These are phyloP conservation scores for Agrochola circellaris DNA, from an alignment of 2,888 invertebrate genomes.

Conservation along the genomic window DNA sequence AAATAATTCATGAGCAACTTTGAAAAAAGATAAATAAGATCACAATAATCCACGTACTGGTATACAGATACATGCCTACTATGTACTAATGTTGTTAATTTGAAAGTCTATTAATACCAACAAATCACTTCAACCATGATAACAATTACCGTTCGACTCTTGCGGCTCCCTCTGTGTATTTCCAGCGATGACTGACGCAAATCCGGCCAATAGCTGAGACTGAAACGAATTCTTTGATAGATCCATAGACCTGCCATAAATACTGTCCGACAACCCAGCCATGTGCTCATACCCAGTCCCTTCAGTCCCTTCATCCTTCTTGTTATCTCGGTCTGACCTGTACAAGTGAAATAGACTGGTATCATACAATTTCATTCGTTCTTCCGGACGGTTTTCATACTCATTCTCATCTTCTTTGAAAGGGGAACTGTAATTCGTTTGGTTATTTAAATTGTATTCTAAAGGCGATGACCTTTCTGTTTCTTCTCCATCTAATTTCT, in stretches of 20 bases:
- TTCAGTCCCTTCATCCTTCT: slow-evolving; percentile 77
- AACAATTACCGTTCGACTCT: slow-evolving; percentile 79
- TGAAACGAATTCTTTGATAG: slow-evolving; percentile 85
- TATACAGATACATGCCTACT: not conserved
- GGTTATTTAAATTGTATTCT: slow-evolving; percentile 77
- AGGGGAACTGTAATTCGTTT: slow-evolving; percentile 81
- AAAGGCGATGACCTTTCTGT: slow-evolving; percentile 77
- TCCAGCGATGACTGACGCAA: slow-evolving; percentile 86
- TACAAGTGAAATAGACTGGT: slow-evolving; percentile 85
- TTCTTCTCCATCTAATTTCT: slow-evolving; percentile 74
- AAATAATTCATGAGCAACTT: too few relatives aligned
- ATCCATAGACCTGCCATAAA: slow-evolving; percentile 87
- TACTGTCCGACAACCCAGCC: slow-evolving; percentile 80
- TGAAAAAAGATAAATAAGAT: too few relatives aligned
- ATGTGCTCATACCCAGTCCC: slow-evolving; percentile 77
- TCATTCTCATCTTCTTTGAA: slow-evolving; percentile 86
- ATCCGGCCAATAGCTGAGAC: slow-evolving; percentile 85
- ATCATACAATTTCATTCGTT: slow-evolving; percentile 84
- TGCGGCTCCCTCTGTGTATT: slow-evolving; percentile 82
- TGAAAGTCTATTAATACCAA: not conserved
- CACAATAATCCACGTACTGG: too few relatives aligned
- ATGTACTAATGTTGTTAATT: not conserved
- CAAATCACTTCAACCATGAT: not conserved
- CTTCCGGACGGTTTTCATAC: slow-evolving; percentile 78
- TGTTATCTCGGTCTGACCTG: slow-evolving; percentile 79